phyloP scores from a whole-genome alignment of 2,113 vertebrate genomes.

The Plectropomus leopardus region DNA sequence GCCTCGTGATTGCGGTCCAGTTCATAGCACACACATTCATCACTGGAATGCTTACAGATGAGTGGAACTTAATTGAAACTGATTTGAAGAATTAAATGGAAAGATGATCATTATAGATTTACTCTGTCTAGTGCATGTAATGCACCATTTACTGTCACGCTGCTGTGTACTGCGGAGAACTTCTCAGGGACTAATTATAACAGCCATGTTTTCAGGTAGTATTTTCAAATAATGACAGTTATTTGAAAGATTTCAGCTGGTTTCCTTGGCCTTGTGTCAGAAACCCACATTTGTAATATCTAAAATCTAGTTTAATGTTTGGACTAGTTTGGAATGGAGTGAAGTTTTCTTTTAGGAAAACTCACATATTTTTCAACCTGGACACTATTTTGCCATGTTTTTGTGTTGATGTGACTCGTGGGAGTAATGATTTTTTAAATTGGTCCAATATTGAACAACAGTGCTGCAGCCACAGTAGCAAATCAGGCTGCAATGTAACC shows the following conservation, averaged over 20 bases:
- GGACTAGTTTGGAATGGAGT: too few species aligned
- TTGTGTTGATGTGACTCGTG: too few species aligned
- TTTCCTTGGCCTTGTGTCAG: background rate
- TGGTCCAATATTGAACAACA: too few species aligned
- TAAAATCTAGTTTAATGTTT: too few species aligned
- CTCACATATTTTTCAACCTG: too few species aligned
- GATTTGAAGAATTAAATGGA: background rate
- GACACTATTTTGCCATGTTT: too few species aligned
- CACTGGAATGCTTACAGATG: conserved; percentile 25
- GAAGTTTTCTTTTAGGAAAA: background rate
- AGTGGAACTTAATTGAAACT: conserved; percentile 23
- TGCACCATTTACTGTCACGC: background rate
- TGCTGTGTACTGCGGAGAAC: background rate
- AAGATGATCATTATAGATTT: background rate
- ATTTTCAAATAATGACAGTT: background rate
- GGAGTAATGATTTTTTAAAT: too few species aligned
- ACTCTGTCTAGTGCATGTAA: background rate
- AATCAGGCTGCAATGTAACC: too few species aligned
- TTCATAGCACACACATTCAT: conserved; percentile 41
- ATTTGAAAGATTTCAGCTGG: background rate
- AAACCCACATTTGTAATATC: background rate
- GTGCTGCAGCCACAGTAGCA: too few species aligned
- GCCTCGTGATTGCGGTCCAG: conserved; percentile 53
- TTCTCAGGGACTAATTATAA: background rate
- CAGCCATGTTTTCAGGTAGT: background rate